Evolutionary conservation across 2,797 vertebrate genomes (phyloP).

Genomic region (Ceyx erithaca): DNA sequence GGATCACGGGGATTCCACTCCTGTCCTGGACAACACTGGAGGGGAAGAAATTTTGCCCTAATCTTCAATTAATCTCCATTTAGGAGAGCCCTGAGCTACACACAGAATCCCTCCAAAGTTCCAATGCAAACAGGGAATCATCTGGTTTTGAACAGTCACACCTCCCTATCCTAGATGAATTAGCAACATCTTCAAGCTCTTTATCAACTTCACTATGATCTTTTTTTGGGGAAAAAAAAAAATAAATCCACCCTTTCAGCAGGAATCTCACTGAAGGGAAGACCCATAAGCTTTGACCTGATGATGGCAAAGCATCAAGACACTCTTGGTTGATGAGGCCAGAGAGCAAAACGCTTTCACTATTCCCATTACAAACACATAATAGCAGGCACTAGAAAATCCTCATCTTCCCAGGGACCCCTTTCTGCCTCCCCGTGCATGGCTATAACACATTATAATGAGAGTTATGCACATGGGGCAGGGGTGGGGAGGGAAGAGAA

Average conservation of each 20-base stretch:
- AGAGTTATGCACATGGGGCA: constrained; percentile 2
- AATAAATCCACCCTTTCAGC: background rate
- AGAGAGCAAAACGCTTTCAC: background rate
- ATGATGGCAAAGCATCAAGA: background rate
- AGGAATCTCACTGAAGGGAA: background rate
- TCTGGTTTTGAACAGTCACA: background rate
- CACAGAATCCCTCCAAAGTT: background rate
- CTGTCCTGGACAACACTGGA: background rate
- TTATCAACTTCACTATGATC: background rate
- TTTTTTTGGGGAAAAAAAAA: background rate
- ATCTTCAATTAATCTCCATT: background rate
- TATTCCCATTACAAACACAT: background rate
- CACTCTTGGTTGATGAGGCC: background rate
- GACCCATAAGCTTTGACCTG: background rate
- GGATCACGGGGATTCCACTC: background rate
- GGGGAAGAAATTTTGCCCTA: background rate
- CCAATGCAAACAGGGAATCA: background rate
- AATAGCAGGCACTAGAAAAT: constrained; percentile 38
- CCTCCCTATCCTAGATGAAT: background rate
- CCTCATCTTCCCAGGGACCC: constrained; percentile 39
- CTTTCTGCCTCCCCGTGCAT: background rate
- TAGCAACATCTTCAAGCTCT: background rate
- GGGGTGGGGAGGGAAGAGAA: background rate
- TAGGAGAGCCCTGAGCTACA: background rate
- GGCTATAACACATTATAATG: constrained; percentile 39